These are phyloP conservation scores for Malachius bipustulatus DNA, from an alignment of 2,888 invertebrate genomes.

Conservation along the genomic window DNA sequence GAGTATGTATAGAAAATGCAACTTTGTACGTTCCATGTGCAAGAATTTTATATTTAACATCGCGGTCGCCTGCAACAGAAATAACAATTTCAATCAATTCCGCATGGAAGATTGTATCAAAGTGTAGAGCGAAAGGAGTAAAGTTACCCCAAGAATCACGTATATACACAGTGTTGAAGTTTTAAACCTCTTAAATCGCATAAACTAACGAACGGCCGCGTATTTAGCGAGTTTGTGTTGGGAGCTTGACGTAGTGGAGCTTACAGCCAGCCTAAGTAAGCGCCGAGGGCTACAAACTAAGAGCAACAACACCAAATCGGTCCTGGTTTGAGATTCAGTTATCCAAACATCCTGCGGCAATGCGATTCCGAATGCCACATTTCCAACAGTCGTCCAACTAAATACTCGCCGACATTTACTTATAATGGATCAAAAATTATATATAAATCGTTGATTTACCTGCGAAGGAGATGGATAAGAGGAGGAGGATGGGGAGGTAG, in stretches of 20 bases:
- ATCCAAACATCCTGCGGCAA: conserved; percentile 32
- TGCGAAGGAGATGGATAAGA: no score
- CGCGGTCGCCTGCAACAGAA: no score
- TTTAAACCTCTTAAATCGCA: conserved; percentile 2
- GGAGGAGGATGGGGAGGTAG: no score
- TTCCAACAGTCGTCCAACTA: conserved; percentile 20
- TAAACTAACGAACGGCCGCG: conserved; percentile 15
- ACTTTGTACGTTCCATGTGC: no score
- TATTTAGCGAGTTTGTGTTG: conserved; percentile 32
- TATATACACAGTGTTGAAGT: conserved; percentile 2
- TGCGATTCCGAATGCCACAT: conserved; percentile 30
- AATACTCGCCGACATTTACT: conserved; percentile 11
- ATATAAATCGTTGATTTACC: not conserved
- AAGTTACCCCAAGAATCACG: no score
- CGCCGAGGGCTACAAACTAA: conserved; percentile 26
- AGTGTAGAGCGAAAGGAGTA: no score
- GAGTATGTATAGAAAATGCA: no score
- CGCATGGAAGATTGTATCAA: no score
- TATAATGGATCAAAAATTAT: not conserved
- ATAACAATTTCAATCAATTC: no score
- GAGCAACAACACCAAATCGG: conserved; percentile 31
- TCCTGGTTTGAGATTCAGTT: conserved; percentile 29
- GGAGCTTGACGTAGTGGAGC: conserved; percentile 22
- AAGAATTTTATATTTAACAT: no score
- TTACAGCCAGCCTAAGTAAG: conserved; percentile 25